Conservation (phyloP, 2,797 vertebrate species). For the Catharus ustulatus region DNA sequence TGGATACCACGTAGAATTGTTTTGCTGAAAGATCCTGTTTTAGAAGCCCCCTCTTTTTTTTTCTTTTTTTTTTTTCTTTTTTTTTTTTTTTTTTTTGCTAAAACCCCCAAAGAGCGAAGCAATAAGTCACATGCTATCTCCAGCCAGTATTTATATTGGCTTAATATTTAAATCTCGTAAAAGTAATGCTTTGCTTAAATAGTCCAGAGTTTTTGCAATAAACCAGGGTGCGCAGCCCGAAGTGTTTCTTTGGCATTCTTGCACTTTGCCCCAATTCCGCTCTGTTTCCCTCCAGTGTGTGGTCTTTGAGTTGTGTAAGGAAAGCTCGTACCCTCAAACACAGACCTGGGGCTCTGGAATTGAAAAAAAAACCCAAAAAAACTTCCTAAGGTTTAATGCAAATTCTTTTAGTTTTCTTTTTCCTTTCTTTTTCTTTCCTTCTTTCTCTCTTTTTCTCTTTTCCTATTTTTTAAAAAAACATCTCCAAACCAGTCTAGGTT, state of each 20-base stretch:
- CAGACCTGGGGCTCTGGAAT: background rate
- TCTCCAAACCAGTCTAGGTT: background rate
- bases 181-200: conserved; percentile 56
- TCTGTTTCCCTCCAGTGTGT: conserved; percentile 54
- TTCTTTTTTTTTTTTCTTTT: no score
- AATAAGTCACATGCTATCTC: conserved; percentile 44
- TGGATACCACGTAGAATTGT: background rate
- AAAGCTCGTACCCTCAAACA: conserved; percentile 22
- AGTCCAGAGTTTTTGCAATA: conserved; percentile 53
- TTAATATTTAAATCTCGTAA: conserved; percentile 64
- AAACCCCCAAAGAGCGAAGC: background rate
- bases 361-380: background rate
- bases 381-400: background rate
- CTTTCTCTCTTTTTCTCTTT: background rate
- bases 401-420: background rate
- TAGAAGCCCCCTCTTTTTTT: background rate
- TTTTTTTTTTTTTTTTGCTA: background rate
- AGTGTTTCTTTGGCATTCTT: conserved; percentile 58
- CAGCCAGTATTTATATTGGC: conserved; percentile 53
- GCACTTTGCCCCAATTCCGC: conserved; percentile 72
- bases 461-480: background rate
- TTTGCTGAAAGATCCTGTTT: background rate
- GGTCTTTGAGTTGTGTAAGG: conserved; percentile 40
- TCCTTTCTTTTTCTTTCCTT: background rate
- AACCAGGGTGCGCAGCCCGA: conserved; percentile 48